Conservation (phyloP, 1,140 invertebrate species). For the Anastrepha obliqua region DNA sequence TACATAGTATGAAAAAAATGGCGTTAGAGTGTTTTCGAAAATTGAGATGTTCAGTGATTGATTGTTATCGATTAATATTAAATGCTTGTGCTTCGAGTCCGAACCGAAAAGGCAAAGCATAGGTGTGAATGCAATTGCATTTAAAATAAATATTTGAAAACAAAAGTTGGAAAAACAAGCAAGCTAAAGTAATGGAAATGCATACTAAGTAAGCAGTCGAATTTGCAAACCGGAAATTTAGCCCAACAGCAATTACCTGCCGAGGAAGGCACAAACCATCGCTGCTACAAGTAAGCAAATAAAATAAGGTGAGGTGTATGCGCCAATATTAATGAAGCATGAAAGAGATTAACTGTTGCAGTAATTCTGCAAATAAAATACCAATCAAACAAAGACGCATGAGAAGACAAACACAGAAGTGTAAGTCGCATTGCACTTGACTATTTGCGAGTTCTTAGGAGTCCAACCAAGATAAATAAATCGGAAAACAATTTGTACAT, state of each 20-base stretch:
- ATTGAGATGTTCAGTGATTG: background rate
- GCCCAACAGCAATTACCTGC: background rate
- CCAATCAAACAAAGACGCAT: background rate
- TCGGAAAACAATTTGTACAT: too few species aligned
- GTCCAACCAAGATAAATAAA: too few species aligned
- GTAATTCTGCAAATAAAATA: background rate
- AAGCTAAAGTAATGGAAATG: background rate
- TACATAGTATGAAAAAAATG: background rate
- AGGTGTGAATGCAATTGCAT: background rate
- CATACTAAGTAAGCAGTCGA: background rate
- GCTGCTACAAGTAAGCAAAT: background rate
- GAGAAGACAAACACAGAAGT: background rate
- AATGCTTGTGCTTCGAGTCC: background rate
- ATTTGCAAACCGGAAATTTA: background rate
- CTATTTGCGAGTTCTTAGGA: too few species aligned
- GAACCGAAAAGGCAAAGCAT: background rate
- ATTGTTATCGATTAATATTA: slow-evolving; percentile 7
- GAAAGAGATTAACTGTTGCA: background rate
- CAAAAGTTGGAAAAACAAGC: background rate
- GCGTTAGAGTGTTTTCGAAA: background rate
- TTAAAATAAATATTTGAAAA: slow-evolving; percentile 21
- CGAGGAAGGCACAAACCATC: background rate
- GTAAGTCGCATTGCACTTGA: background rate
- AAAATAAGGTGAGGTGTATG: too few species aligned
- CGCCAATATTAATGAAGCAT: slow-evolving; percentile 25